Conservation (phyloP, 2,113 vertebrate genomes). For the Thamnaconus septentrionalis region DNA sequence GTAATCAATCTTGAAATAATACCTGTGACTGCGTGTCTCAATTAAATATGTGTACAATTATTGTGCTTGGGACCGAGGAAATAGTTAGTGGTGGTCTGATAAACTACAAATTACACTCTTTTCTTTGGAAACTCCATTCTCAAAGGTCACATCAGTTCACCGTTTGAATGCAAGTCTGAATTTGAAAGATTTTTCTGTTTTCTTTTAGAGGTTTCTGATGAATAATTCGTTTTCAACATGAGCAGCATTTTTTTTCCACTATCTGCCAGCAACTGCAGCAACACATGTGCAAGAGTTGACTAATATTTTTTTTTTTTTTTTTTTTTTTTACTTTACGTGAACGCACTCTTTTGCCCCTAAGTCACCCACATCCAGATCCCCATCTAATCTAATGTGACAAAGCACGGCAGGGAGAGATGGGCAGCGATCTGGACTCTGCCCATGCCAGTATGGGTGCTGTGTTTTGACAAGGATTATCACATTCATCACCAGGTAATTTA, state of each 20-base stretch:
- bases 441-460: conserved; percentile 71
- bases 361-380: conserved; percentile 76
- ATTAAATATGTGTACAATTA: conserved; percentile 42
- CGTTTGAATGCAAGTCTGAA: not conserved
- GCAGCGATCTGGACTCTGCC: conserved; percentile 65
- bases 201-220: not conserved
- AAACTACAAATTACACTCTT: conserved; percentile 34
- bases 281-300: conserved; percentile 25
- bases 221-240: conserved; percentile 6
- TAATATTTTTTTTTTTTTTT: conserved; percentile 42
- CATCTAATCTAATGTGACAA: conserved; percentile 78
- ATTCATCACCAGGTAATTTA: conserved; percentile 80
- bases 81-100: conserved; percentile 54
- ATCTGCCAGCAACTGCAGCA: not conserved
- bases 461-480: conserved; percentile 83
- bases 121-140: conserved; percentile 7
- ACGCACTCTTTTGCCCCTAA: conserved; percentile 63
- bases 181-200: not conserved
- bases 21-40: conserved; percentile 33
- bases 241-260: not conserved
- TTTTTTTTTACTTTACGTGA: conserved; percentile 42
- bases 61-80: conserved; percentile 53
- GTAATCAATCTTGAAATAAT: conserved; percentile 58
- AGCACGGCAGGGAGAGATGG: conserved; percentile 66
- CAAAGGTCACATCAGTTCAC: conserved; percentile 18